Evolutionary conservation across 1,140 invertebrate species (phyloP).

Genomic region (Bemisia tabaci): DNA sequence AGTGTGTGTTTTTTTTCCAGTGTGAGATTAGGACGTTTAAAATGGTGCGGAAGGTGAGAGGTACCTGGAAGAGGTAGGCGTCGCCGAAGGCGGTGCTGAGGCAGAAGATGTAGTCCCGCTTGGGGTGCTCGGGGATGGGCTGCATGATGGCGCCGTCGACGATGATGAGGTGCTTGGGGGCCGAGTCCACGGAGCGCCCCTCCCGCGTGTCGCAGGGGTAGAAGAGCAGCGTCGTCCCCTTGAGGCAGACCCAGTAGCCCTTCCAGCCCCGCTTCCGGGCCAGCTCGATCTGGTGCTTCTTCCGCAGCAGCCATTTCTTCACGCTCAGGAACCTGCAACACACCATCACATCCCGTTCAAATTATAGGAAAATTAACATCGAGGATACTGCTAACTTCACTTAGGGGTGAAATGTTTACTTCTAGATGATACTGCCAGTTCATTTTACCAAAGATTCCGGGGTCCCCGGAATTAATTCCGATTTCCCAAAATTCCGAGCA

Average conservation of each 20-base stretch:
- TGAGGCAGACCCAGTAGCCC: constrained; percentile 95
- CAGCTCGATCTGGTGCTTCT: constrained; percentile 92
- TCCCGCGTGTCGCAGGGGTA: constrained; percentile 91
- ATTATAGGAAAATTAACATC: no score
- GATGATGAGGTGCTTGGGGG: constrained; percentile 89
- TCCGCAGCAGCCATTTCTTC: constrained; percentile 94
- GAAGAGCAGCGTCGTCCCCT: constrained; percentile 91
- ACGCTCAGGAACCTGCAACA: constrained; percentile 80
- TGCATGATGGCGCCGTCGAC: constrained; percentile 97
- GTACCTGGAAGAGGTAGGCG: constrained; percentile 93
- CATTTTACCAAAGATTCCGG: no score
- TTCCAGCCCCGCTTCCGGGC: constrained; percentile 93
- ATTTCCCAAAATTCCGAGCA: no score
- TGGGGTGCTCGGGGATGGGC: constrained; percentile 95
- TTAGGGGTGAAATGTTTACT: no score
- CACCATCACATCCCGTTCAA: constrained; percentile 21
- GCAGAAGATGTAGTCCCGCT: constrained; percentile 94
- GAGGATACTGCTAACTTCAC: no score
- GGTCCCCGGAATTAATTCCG: no score
- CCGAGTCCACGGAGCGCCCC: constrained; percentile 74
- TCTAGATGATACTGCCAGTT: no score
- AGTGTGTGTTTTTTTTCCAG: no score
- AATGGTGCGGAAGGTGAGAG: no score
- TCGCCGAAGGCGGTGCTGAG: constrained; percentile 95
- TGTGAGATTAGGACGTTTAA: no score